Base-by-base conservation (phyloP, 2,113 vertebrate genomes). In the Oryzias celebensis region DNA sequence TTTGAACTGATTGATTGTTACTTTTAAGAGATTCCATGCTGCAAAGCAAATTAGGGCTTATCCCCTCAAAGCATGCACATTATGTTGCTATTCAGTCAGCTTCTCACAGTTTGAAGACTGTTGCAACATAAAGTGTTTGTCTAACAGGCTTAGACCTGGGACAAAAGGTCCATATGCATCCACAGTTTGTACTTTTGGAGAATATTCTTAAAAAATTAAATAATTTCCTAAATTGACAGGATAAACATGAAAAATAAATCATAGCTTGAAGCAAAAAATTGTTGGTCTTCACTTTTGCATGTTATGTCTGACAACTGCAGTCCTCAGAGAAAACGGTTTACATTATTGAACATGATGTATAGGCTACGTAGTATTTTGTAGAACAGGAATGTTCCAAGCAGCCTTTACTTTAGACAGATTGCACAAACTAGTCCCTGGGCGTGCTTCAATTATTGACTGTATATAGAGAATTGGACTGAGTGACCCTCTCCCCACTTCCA, bases 11-110 rank as follows among this genome's bases (percentile, higher is more conserved):
- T 66, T 71, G 66, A 88, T 75, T 70, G 44, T 50, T 52, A 41
- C 73, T 80, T 84, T 83, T 49, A 52, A 80, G 65, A 58, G 61
- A 83, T 59, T 36, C 42, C 23, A 23, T 68, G 47, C 17, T 56
- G n/a, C 63, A 63, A 77, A 79, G 74, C 60, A 83, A 83, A 82
- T 69, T 60, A 62, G 51, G 53, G 26, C 63, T 80, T 64, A 76
- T 85, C 66, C 75, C 76, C 66, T 80, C 58, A 62, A 20, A 79
- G 77, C 59, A 66, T 47, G 22, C 72, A 68, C 20, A 80, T 76
- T 62, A 58, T 64, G 54, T 52, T 78, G 55, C 52, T 43, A 62
- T 73, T 68, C 24, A 22, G 26, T 72, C 49, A 71, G 23, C 7
- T 48, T 48, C 20, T n/a, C 12, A 12, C 47, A 48, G 20, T 18